Evolutionary conservation across 2,888 invertebrate genomes (phyloP), one percentile per base, ranked within the genome.

Genomic region (Cephus runcator): DNA sequence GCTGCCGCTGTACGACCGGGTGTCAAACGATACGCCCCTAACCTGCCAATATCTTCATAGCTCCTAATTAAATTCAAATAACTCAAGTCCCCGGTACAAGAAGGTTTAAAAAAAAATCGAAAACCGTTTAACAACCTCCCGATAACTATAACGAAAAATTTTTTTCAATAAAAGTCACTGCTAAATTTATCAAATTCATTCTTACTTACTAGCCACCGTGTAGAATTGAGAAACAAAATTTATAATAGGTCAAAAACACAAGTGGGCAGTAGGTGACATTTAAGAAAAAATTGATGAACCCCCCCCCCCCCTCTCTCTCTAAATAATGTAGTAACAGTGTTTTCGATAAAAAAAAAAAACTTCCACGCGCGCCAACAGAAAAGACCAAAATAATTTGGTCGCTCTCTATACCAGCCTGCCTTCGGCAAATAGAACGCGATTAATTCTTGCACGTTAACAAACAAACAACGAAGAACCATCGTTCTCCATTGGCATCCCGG

Each of bases 11-110:
- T 56, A 76, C 77, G 75, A 77, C 79, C 79, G 79, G 81, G 80
- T 81, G 84, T 82, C 81, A 79, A 83, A 82, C 80, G 81, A 81
- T 79, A 84, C 86, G 84, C 85, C 84, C 82, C 86, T 82, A 81
- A 84, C 84, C 85, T 85, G 85, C 84, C 85, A 85, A 87, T 86
- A 81, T 80, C 81, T 82, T 79, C 82, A 71, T 79, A 79, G 81
- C 80, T 78, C 79, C 80, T 80, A 83, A 84, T 85, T 84, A 84
- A 82, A 80, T 40, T 77, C 80, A 69, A 78, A 85, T 82, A 79
- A 80, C 82, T 81, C 80, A 77, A 76, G 33, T 23, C 33, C 11
- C 69, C 12, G 30, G 1, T 71, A 71, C 11, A 56, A 23, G 9
- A 15, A 23, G 56, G 15, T 15, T 56, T 23, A 2, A 2, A 56